Evolutionary conservation across 2,113 vertebrate genomes (phyloP), one percentile per base, ranked within the genome.

Genomic region (Aramus guarauna): DNA sequence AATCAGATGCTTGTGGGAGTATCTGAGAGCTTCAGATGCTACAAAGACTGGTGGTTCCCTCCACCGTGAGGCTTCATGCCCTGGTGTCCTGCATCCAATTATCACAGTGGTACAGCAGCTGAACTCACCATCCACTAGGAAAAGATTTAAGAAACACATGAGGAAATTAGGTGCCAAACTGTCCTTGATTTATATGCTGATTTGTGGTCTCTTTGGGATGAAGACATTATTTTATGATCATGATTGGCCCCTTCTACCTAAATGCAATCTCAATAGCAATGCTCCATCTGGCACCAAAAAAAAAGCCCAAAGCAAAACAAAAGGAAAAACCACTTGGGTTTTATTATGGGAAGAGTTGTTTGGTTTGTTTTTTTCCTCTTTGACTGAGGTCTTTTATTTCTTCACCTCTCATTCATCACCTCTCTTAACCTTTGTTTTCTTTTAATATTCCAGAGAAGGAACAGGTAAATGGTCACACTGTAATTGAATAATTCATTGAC

Each of bases 261-360:
- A 90, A 86, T 26, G 9, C 1, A 83, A 52, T 47, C 39, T 79
- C 58, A 62, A 3, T 9, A 30, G 4, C 5, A 12, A 6, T 12
- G 6, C 15, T 34, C 20, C 59, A 13, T 59, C 2, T 27, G 1
- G 15, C 2, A 1, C 1, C 1, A n/a, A 60, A 52, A 72, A 63
- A 56, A 2, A 2, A 73, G 30, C 4, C 2, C 23, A 34, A 75
- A 72, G 17, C 11, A 43, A 68, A 91, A 8, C 11, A 24, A 79
- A 53, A 5, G 15, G 81, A 41, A 15, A 6, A 29, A 14, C 2
- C 19, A 39, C 5, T 3, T 22, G 15, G 1, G 2, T 23, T 91
- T 83, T 76, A 39, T 83, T 68, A 47, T 43, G 15, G 2, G 11
- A 4, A 6, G 3, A 55, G 15, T 15, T 55, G 9, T 72, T 91